phyloP scores from a whole-genome alignment of 2,113 vertebrate species.

The Marcusenius ussheri region DNA sequence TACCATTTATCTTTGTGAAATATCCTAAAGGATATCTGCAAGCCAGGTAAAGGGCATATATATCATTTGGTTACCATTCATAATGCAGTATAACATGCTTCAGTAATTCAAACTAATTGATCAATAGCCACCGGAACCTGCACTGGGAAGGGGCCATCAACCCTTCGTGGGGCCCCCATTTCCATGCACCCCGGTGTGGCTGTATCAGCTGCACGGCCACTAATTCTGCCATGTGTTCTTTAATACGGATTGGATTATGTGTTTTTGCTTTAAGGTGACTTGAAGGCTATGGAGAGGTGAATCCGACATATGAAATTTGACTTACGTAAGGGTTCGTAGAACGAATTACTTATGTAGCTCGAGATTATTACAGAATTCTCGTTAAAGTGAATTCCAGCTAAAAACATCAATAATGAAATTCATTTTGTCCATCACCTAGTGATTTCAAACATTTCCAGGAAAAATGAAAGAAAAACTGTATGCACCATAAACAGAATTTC shows the following conservation, averaged over 20 bases:
- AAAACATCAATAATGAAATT: not conserved
- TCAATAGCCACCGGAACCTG: not conserved
- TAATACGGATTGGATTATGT: no score
- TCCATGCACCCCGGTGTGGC: not conserved
- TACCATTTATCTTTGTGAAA: no score
- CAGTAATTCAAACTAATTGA: not conserved
- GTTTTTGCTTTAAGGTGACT: no score
- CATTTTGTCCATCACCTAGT: not conserved
- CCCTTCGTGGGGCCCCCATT: not conserved
- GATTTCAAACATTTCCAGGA: not conserved
- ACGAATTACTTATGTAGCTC: not conserved
- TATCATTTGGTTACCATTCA: not conserved
- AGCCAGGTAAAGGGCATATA: not conserved
- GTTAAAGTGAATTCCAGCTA: not conserved
- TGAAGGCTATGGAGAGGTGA: not conserved
- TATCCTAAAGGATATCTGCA: not conserved
- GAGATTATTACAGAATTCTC: not conserved
- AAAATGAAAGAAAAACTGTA: not conserved
- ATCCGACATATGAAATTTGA: not conserved
- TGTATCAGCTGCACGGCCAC: no score
- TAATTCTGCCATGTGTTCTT: no score
- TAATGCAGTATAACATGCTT: not conserved
- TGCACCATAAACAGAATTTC: not conserved
- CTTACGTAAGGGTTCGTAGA: not conserved
- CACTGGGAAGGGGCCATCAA: not conserved